Conservation (phyloP, 2,113 vertebrate species). For the Orycteropus afer region DNA sequence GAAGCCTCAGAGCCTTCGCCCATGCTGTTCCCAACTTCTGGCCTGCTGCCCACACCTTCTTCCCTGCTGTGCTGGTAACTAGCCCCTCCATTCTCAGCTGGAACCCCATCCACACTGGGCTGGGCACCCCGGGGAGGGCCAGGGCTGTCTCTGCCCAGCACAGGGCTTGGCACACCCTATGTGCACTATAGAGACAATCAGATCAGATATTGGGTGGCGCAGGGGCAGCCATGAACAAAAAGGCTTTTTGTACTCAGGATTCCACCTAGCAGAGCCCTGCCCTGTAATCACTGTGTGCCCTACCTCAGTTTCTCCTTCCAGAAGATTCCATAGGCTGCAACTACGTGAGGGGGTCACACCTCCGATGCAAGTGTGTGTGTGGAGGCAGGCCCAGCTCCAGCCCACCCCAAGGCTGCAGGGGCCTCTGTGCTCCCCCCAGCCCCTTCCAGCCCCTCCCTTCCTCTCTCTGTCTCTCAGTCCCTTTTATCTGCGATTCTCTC, state of each 20-base stretch:
- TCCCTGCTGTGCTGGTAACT: background rate
- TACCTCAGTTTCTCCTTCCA: background rate
- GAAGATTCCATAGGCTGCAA: background rate
- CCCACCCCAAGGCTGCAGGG: too few species aligned
- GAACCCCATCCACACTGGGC: background rate
- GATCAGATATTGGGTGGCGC: background rate
- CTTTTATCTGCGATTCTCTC: too few species aligned
- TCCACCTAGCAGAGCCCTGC: background rate
- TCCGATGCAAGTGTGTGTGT: too few species aligned
- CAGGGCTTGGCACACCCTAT: too few species aligned
- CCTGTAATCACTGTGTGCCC: background rate
- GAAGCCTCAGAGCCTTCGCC: background rate
- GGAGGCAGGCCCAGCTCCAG: accelerated
- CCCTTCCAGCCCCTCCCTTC: too few species aligned
- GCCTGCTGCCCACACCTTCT: background rate
- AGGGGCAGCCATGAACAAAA: too few species aligned
- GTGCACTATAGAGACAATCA: background rate
- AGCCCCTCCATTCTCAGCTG: background rate
- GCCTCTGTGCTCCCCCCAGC: too few species aligned
- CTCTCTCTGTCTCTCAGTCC: background rate
- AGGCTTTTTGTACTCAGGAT: background rate
- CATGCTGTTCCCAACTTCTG: too few species aligned
- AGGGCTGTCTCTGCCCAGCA: background rate
- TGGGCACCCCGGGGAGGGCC: background rate
- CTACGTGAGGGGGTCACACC: too few species aligned